Evolutionary conservation across 2,888 invertebrate species (phyloP).

Genomic region (Platycnemis pennipes): DNA sequence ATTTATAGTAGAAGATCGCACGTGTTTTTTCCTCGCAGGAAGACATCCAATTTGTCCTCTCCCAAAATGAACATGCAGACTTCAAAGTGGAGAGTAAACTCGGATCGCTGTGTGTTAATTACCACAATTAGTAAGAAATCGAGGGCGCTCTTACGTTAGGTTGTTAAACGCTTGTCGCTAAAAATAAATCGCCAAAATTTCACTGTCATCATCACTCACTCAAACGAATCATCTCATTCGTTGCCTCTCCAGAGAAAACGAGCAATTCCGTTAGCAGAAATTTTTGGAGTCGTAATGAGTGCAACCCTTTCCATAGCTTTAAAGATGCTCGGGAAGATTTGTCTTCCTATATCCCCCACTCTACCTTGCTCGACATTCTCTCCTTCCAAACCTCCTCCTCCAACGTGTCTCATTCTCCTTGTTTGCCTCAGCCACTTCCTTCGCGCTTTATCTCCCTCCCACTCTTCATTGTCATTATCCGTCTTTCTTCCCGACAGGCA

Average conservation of each 20-base stretch:
- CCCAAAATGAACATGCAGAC: not conserved
- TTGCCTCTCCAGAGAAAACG: not conserved
- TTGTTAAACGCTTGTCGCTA: conserved; percentile 4
- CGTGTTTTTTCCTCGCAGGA: too few relatives aligned
- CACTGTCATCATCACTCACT: not conserved
- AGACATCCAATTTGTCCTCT: too few relatives aligned
- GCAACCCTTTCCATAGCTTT: not conserved
- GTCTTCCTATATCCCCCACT: not conserved
- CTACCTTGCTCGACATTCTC: not conserved
- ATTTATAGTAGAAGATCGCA: too few relatives aligned
- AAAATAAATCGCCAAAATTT: not conserved
- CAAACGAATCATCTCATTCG: not conserved
- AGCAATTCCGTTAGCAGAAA: not conserved
- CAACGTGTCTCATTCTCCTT: not conserved
- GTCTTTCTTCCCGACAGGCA: not conserved
- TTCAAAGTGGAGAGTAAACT: not conserved
- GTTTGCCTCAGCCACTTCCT: not conserved
- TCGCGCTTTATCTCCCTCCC: not conserved
- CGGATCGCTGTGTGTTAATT: not conserved
- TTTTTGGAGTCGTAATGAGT: conserved; percentile 10
- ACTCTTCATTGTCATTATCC: not conserved
- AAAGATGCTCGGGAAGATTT: not conserved
- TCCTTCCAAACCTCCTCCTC: not conserved
- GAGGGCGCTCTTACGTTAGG: not conserved
- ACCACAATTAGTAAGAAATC: not conserved